These are phyloP conservation scores for Conops quadrifasciatus DNA, from an alignment of 2,888 invertebrate species.

Conservation along the genomic window DNA sequence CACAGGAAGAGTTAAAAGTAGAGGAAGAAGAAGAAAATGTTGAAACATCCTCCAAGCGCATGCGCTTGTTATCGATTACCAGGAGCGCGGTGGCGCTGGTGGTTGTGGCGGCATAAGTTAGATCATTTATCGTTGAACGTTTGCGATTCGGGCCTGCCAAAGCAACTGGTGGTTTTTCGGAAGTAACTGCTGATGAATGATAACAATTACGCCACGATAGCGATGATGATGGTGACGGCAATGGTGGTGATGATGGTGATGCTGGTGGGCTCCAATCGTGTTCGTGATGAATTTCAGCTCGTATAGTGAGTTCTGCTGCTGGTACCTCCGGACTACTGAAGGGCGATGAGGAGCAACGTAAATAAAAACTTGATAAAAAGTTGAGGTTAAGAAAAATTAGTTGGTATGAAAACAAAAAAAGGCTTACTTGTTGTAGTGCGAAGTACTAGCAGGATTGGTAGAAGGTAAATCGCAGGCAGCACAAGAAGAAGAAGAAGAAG, in stretches of 20 bases:
- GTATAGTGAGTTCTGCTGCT: slow-evolving; percentile 37
- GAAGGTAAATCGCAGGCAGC: not conserved
- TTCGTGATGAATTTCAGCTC: slow-evolving; percentile 45
- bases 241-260: not conserved
- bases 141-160: not conserved
- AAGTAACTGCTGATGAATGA: too few species aligned
- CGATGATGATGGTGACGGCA: not conserved
- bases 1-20: too few species aligned
- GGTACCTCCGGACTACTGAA: slow-evolving; percentile 42
- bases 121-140: not conserved
- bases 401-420: too few species aligned
- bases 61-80: too few species aligned
- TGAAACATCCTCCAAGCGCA: too few species aligned
- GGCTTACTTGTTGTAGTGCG: not conserved
- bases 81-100: too few species aligned
- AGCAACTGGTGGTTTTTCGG: too few species aligned
- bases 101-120: too few species aligned
- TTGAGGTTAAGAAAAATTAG: not conserved
- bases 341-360: slow-evolving; percentile 34
- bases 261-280: slow-evolving; percentile 41
- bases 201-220: not conserved
- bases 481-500: not conserved
- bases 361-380: slow-evolving; percentile 27
- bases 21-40: too few species aligned
- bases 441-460: too few species aligned